A percentile compares a stretch with the other conserved stretches of the same genome.
phyloP scores from a whole-genome alignment of 2,888 invertebrate species.

The Melinaea marsaeus region DNA sequence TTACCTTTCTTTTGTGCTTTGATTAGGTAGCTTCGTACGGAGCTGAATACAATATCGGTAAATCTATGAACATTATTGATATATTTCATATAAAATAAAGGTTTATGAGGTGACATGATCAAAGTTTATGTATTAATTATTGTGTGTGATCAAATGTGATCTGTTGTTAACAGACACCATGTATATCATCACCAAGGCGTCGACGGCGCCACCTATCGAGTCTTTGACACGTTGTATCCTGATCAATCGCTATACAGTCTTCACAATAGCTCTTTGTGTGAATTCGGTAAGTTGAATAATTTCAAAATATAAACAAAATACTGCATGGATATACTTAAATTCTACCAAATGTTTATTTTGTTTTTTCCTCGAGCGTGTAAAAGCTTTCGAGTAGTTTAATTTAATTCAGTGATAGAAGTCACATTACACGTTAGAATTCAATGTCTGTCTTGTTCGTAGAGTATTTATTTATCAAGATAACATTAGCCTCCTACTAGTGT shows the following conservation, averaged over 20 bases:
- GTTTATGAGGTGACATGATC: too few relatives aligned
- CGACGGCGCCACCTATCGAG: conserved; percentile 81
- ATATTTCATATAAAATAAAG: too few relatives aligned
- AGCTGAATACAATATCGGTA: background rate
- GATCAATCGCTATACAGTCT: conserved; percentile 86
- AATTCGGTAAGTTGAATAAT: conserved; percentile 65
- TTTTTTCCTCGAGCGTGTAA: background rate
- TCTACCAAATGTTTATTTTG: background rate
- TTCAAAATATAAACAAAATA: background rate
- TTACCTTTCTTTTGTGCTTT: conserved; percentile 19
- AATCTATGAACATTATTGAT: too few relatives aligned
- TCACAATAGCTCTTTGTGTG: conserved; percentile 88
- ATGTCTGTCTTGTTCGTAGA: conserved; percentile 9
- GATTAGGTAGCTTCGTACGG: conserved; percentile 10
- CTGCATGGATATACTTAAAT: background rate
- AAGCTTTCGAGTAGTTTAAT: background rate
- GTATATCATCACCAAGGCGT: conserved; percentile 88
- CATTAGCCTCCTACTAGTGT: conserved; percentile 17
- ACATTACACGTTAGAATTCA: conserved; percentile 5
- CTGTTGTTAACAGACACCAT: conserved; percentile 80
- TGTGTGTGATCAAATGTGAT: background rate
- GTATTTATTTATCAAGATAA: conserved; percentile 22
- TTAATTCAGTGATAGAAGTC: conserved; percentile 1
- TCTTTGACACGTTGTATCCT: conserved; percentile 83
- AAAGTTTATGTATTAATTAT: background rate